Conservation (phyloP, 2,797 vertebrate genomes). For the Psittacula echo region DNA sequence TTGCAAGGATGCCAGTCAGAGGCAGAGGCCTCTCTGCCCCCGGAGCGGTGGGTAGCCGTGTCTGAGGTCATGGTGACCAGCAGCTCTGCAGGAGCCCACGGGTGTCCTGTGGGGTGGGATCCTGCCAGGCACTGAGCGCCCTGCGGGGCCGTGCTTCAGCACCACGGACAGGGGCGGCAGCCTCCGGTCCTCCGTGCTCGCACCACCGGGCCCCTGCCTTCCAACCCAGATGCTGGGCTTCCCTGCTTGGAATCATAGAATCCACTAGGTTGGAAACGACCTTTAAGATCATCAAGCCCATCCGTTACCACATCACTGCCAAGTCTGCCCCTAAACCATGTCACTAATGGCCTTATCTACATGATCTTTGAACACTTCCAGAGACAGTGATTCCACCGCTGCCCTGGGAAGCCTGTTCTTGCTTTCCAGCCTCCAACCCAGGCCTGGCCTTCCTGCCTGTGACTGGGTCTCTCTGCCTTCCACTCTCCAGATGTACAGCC, state of each 20-base stretch:
- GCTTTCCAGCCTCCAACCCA: neutral
- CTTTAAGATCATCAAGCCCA: neutral
- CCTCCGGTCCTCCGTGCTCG: fast-evolving
- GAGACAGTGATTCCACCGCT: neutral
- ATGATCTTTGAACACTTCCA: neutral
- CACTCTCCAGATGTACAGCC: no score
- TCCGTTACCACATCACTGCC: neutral
- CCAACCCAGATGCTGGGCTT: neutral
- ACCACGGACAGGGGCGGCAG: slow-evolving; percentile 71
- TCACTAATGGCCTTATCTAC: neutral
- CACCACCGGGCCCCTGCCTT: neutral
- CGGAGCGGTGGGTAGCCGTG: neutral
- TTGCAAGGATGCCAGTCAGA: neutral
- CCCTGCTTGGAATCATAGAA: neutral
- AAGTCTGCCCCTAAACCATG: neutral
- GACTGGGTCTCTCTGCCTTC: neutral
- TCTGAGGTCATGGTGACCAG: fast-evolving
- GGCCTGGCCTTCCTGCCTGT: neutral
- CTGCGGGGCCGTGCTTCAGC: slow-evolving; percentile 56
- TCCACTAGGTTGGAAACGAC: neutral
- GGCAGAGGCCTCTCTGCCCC: neutral
- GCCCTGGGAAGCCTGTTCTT: neutral
- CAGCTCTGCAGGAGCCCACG: neutral
- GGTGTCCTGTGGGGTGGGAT: neutral
- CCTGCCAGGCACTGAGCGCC: fast-evolving